Percentiles rank a stretch among this genome's conserved stretches.
phyloP scores from a whole-genome alignment of 2,888 invertebrate genomes.

The Synergus laeviventris region DNA sequence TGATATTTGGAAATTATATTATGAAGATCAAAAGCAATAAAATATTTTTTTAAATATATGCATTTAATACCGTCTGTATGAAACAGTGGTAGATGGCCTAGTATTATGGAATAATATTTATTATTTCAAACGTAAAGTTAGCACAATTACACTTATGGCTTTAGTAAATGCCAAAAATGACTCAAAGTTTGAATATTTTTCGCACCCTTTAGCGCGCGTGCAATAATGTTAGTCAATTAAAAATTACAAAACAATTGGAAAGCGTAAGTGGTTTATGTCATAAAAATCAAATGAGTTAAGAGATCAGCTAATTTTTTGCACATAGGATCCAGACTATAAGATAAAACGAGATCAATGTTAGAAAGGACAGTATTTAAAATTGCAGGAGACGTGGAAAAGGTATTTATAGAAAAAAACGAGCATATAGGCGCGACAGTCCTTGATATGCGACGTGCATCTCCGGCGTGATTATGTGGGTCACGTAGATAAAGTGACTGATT shows the following conservation, averaged over 20 bases:
- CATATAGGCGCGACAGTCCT: conserved; percentile 58
- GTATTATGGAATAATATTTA: neutral
- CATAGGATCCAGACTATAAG: neutral
- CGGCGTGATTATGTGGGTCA: conserved; percentile 54
- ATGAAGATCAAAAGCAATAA: neutral
- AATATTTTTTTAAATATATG: too few species aligned
- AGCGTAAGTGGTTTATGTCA: neutral
- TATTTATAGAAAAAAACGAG: conserved; percentile 49
- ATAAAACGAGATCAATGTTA: conserved; percentile 12
- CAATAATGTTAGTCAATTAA: neutral
- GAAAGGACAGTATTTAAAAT: conserved; percentile 32
- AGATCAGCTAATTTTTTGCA: neutral
- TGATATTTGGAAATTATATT: neutral
- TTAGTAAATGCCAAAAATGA: too few species aligned
- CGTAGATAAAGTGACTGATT: conserved; percentile 51
- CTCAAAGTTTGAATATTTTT: neutral
- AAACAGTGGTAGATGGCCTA: too few species aligned
- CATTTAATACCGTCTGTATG: too few species aligned
- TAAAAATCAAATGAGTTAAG: neutral
- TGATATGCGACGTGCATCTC: conserved; percentile 62
- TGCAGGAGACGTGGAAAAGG: conserved; percentile 16
- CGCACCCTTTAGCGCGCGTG: too few species aligned
- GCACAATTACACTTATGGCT: too few species aligned
- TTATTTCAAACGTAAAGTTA: too few species aligned
- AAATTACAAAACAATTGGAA: neutral